Base-by-base conservation (phyloP, 2,113 vertebrate species). In the Cephalopholis sonnerati region DNA sequence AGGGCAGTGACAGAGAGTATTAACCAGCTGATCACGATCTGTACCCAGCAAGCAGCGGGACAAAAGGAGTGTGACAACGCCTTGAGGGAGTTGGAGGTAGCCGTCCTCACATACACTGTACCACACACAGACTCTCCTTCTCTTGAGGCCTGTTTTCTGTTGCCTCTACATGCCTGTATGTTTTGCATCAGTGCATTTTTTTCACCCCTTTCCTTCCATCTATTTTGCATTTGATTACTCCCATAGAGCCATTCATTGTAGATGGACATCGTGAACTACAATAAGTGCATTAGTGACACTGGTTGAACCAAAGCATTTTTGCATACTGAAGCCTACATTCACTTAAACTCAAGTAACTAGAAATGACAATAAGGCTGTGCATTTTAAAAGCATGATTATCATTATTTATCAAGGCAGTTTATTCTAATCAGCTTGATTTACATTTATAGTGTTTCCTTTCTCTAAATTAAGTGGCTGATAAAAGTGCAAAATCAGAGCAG, bases 1-100 rank as follows among this genome's bases (percentile, higher is more conserved):
- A 99, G 99, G 95, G 98, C 99, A n/a, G 99, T 99, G 91, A 99
- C 99, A 0, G 99, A 99, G 93, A 99, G 99, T 85, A 99, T 99
- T 94, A 99, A 99, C 90, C 98, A 99, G 91, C 96, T 99, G 80
- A 99, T 99, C 95, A 99, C 97, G 0, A 92, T 99, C 91, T 99
- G 98, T 66, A 99, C 98, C n/a, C 99, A 99, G 82, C 99, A 99
- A 91, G 99, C 99, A 48, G 98, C 99, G 0, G 99, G 99, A 76
- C 99, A 99, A 94, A 99, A 97, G 91, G 99, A 99, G 91, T 99
- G 99, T 92, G 99, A 99, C 90, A 99, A 99, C 0, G 98, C 98
- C 68, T 94, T 99, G 79, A 95, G 98, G 79, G 98, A 99, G 86
- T 95, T 99, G 12, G 97, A 99, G 98, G 99, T 99, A 94, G 74